Evolutionary conservation across 1,140 invertebrate genomes (phyloP), one percentile per base, ranked within the genome.

Genomic region (Bursaphelenchus mucronatus): DNA sequence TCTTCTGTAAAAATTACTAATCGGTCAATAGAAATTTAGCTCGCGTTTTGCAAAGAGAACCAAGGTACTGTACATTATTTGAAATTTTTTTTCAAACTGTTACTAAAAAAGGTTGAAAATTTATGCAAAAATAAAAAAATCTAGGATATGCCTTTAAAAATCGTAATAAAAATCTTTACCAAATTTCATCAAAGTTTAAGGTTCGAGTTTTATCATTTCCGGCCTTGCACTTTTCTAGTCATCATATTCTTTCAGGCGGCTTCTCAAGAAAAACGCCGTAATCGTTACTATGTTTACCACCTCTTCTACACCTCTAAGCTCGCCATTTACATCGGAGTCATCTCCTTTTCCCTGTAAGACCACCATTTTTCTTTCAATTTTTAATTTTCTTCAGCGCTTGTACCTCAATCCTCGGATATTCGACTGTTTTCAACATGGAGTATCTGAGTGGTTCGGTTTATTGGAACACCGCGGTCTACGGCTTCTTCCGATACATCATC

Each of bases 341-440:
- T 70, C 41, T 39, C 39, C 50, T 70, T 49, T 45, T 64, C 68
- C 4, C 19, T 70, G 63, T 67, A 67, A 45, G 64, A 10, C 8
- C 11, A 30, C 39, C 15, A 66, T 67, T 15, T 39, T 40, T 39
- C 17, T 17, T 15, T 3, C 13, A 43, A 68, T 11, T 70, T 56
- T 61, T 67, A 3, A 64, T 17, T 13, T 50, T 39, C 40, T 62
- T 67, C 21, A 74, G 70, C 51, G 19, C 76, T 21, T 44, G n/a
- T 7, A 76, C 69, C 41, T 64, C 49, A 43, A 50, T 71, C 30
- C 9, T 76, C 11, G 39, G 54, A 58, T 71, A 78, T 54, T 74
- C 69, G 8, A 45, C 69, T 19, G 50, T 72, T 30, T 72, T 72
- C 53, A 72, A 72, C 51, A 73, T 72, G 70, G 70, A 76, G 40